These are phyloP conservation scores for Amphiduros pacificus DNA, from an alignment of 2,888 invertebrate genomes.

Conservation along the genomic window DNA sequence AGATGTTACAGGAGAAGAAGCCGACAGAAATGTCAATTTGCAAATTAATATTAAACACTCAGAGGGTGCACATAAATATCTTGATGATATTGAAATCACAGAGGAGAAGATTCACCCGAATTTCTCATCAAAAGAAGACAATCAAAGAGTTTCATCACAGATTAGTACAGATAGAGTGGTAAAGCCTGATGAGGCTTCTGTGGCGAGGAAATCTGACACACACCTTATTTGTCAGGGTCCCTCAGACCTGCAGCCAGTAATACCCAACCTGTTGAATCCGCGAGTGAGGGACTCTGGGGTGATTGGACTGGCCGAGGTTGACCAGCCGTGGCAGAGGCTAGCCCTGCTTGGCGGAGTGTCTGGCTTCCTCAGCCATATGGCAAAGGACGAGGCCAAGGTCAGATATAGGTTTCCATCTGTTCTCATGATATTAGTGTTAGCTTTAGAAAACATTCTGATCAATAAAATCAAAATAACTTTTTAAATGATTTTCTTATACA, in stretches of 20 bases:
- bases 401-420: no score
- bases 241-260: neutral
- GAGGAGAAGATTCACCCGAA: neutral
- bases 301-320: slow-evolving; percentile 24
- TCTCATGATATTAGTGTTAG: no score
- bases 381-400: slow-evolving; percentile 66
- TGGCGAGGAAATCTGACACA: no score
- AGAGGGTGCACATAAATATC: neutral
- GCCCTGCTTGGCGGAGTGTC: slow-evolving; percentile 76
- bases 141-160: neutral
- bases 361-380: slow-evolving; percentile 78
- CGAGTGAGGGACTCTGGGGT: neutral
- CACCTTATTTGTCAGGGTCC: neutral
- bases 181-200: neutral
- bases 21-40: neutral
- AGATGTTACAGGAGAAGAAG: no score
- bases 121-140: neutral
- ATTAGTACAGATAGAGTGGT: neutral
- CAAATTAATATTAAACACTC: no score
- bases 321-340: slow-evolving; percentile 37
- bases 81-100: no score
- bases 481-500: no score
- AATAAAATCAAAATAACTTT: no score
- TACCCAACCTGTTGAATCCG: slow-evolving; percentile 35
- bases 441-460: no score